These are phyloP conservation scores for Chymomyza fuscimana DNA, from an alignment of 2,888 invertebrate genomes.

Conservation along the genomic window DNA sequence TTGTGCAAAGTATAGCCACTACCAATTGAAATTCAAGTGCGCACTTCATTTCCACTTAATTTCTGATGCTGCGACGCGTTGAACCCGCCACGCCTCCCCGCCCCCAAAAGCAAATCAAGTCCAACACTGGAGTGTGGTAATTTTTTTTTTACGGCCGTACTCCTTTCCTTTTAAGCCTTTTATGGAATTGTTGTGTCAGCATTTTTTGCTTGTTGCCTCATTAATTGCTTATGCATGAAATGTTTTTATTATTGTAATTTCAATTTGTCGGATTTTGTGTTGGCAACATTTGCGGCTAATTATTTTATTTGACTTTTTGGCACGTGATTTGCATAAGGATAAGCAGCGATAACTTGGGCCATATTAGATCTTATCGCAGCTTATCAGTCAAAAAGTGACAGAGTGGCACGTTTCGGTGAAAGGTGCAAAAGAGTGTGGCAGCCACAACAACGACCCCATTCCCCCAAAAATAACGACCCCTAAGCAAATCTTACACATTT, in stretches of 20 bases:
- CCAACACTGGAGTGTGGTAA: not conserved
- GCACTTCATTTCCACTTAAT: slow-evolving; percentile 72
- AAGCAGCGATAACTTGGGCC: slow-evolving; percentile 1
- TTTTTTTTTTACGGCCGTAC: slow-evolving; percentile 4
- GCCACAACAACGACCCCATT: not conserved
- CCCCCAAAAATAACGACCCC: not conserved
- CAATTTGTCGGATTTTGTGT: slow-evolving; percentile 1
- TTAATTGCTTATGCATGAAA: slow-evolving; percentile 32
- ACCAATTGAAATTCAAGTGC: slow-evolving; percentile 71
- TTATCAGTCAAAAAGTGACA: slow-evolving; percentile 2
- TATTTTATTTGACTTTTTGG: slow-evolving; percentile 10
- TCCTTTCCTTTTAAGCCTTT: not conserved
- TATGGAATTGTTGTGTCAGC: slow-evolving; percentile 12
- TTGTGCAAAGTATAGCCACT: slow-evolving; percentile 30
- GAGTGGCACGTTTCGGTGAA: not conserved
- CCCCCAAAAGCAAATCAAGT: not conserved
- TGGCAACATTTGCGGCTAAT: slow-evolving; percentile 15
- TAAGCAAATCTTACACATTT: not conserved
- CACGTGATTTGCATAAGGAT: slow-evolving; percentile 12
- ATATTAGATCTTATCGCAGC: not conserved
- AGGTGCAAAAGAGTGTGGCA: too few relatives aligned
- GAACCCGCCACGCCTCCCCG: slow-evolving; percentile 9
- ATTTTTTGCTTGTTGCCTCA: not conserved
- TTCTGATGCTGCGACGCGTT: slow-evolving; percentile 62
- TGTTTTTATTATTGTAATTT: slow-evolving; percentile 9